Percentiles rank a stretch among this genome's conserved stretches.
Evolutionary conservation across 1,140 invertebrate species (phyloP).

Genomic region (Paracyclopina nana): DNA sequence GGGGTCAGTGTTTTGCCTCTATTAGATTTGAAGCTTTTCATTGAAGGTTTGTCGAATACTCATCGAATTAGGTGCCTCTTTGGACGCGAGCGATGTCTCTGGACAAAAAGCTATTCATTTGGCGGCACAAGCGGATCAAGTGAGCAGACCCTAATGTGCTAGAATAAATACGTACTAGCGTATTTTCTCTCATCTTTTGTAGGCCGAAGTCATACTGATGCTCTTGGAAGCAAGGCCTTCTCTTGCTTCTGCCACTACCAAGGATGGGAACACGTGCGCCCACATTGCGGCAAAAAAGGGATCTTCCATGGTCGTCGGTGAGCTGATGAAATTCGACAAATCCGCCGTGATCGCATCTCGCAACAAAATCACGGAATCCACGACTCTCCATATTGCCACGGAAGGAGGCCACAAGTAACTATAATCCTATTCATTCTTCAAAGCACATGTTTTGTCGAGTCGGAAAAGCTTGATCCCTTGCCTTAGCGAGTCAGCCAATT

Average conservation of each 20-base stretch:
- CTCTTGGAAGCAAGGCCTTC: conserved; percentile 91
- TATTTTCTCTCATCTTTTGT: no score
- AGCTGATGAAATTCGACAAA: conserved; percentile 94
- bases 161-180: no score
- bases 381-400: conserved; percentile 84
- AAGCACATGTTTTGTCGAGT: no score
- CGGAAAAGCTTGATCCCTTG: no score
- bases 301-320: conserved; percentile 87
- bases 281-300: conserved; percentile 98
- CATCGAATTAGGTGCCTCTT: conserved; percentile 83
- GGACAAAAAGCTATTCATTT: conserved; percentile 62
- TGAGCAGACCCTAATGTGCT: no score
- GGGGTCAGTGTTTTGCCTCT: no score
- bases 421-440: no score
- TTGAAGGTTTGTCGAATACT: conserved; percentile 81
- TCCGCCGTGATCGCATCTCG: conserved; percentile 80
- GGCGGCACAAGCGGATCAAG: conserved; percentile 92
- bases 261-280: conserved; percentile 90
- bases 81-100: conserved; percentile 83
- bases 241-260: conserved; percentile 59
- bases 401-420: conserved; percentile 59
- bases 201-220: conserved; percentile 89
- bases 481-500: no score
- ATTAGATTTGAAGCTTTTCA: no score
- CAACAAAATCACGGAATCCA: conserved; percentile 85